A percentile compares a stretch with the other conserved stretches of the same genome.
phyloP scores from a whole-genome alignment of 2,888 invertebrate genomes.

The Drosophila meridionalis region DNA sequence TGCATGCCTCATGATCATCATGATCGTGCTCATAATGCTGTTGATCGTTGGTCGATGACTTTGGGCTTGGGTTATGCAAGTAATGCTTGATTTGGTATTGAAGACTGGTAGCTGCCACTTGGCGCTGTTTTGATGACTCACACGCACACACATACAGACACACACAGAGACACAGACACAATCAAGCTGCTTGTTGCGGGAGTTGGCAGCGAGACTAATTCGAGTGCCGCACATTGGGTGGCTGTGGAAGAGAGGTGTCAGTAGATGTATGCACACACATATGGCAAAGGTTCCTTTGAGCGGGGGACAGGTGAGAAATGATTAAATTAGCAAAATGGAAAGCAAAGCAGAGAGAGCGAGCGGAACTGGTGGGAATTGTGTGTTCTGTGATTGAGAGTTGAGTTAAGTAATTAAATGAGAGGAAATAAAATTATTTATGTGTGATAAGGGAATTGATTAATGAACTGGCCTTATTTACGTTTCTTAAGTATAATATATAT shows the following conservation, averaged over 20 bases:
- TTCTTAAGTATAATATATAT: no score
- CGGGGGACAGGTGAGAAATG: not conserved
- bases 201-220: constrained; percentile 59
- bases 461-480: no score
- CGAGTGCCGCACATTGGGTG: constrained; percentile 60
- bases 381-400: not conserved
- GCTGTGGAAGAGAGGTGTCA: constrained; percentile 46
- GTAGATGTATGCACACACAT: not conserved
- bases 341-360: not conserved
- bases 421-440: no score
- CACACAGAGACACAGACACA: constrained; percentile 15
- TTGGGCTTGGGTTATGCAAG: constrained; percentile 76
- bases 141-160: constrained; percentile 13
- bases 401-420: not conserved
- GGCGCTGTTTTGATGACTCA: constrained; percentile 70
- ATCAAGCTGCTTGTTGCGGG: constrained; percentile 34
- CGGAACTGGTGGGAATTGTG: not conserved
- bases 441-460: no score
- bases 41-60: constrained; percentile 72
- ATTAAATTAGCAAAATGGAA: constrained; percentile 15
- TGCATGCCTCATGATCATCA: constrained; percentile 42
- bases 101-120: constrained; percentile 78
- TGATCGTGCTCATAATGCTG: constrained; percentile 40
- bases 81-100: constrained; percentile 81
- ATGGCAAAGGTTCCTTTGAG: not conserved